Percentiles rank a stretch among this genome's conserved stretches.
Conservation (phyloP, 2,888 invertebrate genomes). For the Arctia plantaginis region DNA sequence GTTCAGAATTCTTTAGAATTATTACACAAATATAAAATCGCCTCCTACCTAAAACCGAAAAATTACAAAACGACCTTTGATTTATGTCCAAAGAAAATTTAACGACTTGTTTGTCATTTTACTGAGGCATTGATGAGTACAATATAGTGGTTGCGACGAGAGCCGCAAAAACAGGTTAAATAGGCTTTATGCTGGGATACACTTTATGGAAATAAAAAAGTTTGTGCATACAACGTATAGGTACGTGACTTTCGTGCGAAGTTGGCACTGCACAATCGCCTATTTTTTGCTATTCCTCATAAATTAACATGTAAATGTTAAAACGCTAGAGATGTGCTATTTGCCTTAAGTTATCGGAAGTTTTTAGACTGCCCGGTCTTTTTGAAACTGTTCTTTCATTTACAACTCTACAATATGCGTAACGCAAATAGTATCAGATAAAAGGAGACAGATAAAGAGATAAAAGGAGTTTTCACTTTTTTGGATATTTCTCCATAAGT, state of each 20-base stretch:
- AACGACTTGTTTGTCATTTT: constrained; percentile 71
- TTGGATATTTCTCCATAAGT: no score
- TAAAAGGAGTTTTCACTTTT: no score
- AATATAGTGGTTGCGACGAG: constrained; percentile 62
- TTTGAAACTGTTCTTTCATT: not conserved
- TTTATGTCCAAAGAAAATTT: constrained; percentile 68
- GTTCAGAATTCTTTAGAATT: constrained; percentile 38
- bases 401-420: not conserved
- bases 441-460: no score
- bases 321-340: constrained; percentile 11
- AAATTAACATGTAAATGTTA: constrained; percentile 45
- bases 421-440: no score
- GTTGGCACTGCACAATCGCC: constrained; percentile 41
- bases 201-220: constrained; percentile 53
- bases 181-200: constrained; percentile 56
- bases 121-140: constrained; percentile 67
- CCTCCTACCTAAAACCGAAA: constrained; percentile 50
- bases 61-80: constrained; percentile 58
- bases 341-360: not conserved
- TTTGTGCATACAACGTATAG: constrained; percentile 37
- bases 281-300: constrained; percentile 41
- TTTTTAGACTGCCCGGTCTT: not conserved
- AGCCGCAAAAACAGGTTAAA: constrained; percentile 68
- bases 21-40: constrained; percentile 43
- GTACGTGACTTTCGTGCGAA: constrained; percentile 36